Evolutionary conservation across 1,140 invertebrate species (phyloP), one percentile per base, ranked within the genome.

Genomic region (Pogonus chalceus): DNA sequence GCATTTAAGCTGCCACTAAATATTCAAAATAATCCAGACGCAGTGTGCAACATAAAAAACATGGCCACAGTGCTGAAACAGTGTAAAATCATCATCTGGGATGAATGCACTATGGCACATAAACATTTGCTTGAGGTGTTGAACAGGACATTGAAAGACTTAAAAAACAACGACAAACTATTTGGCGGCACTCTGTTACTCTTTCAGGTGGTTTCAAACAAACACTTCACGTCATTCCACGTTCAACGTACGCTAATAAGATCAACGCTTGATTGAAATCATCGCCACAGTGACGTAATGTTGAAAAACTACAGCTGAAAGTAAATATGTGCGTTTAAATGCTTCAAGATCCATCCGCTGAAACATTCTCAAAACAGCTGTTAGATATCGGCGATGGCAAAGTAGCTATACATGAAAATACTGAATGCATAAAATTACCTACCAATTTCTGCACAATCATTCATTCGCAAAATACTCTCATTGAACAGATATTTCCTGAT

Each of bases 41-140:
- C 51, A 53, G 35, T 53, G 46, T 59, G 58, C 22, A 58, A 60
- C 47, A 16, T 57, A 71, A 49, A 54, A 60, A 63, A 64, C 53
- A 64, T 65, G n/a, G n/a, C n/a, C n/a, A n/a, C n/a, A n/a, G n/a
- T n/a, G n/a, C n/a, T n/a, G n/a, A n/a, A n/a, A n/a, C n/a, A n/a
- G n/a, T n/a, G n/a, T n/a, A n/a, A n/a, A n/a, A n/a, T n/a, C n/a
- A n/a, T n/a, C n/a, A n/a, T n/a, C n/a, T n/a, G n/a, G n/a, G n/a
- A n/a, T n/a, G n/a, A n/a, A n/a, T n/a, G n/a, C n/a, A n/a, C n/a
- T 52, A 72, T 70, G 69, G 49, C 64, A 10, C 58, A 61, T 23
- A 65, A 62, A 54, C 49, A 43, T 23, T 31, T 53, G 18, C 51
- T 68, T 20, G 56, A 69, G 31, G 60, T 61, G 31, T 50, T 69